Conservation (phyloP, 2,888 invertebrate genomes). For the Tuberolachnus salignus region DNA sequence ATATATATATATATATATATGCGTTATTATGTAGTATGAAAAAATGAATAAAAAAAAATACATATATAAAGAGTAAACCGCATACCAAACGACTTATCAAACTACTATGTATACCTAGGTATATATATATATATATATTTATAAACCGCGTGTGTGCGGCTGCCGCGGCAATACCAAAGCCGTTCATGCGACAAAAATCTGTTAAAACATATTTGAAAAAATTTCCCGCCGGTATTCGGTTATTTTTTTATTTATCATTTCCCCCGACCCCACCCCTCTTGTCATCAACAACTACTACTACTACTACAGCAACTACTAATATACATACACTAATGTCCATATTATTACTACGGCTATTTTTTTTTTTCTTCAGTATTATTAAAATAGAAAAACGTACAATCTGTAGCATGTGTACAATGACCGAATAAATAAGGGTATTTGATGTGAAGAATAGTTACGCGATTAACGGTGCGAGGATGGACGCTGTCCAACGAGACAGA, state of each 20-base stretch:
- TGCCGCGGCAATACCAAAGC: conserved; percentile 30
- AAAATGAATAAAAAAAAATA: conserved; percentile 18
- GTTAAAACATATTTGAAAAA: conserved; percentile 47
- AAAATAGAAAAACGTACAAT: too few relatives aligned
- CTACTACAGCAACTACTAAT: not conserved
- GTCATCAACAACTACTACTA: not conserved
- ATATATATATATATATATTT: too few relatives aligned
- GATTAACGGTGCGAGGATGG: too few relatives aligned
- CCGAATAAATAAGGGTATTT: too few relatives aligned
- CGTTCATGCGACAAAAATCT: conserved; percentile 55
- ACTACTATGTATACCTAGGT: conserved; percentile 27
- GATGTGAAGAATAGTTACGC: too few relatives aligned
- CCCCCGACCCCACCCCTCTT: too few relatives aligned
- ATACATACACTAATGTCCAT: too few relatives aligned
- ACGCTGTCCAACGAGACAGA: too few relatives aligned
- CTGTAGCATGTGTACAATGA: too few relatives aligned
- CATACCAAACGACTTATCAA: conserved; percentile 56
- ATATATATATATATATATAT: not conserved
- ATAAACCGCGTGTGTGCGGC: not conserved
- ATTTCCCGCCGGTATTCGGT: conserved; percentile 40
- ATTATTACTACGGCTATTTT: not conserved
- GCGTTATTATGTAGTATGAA: not conserved
- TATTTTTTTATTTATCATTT: not conserved
- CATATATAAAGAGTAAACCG: conserved; percentile 42
- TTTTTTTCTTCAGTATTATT: too few relatives aligned